A percentile compares a stretch with the other conserved stretches of the same genome.
phyloP scores from a whole-genome alignment of 2,113 vertebrate species.

The Terrapene triunguis region DNA sequence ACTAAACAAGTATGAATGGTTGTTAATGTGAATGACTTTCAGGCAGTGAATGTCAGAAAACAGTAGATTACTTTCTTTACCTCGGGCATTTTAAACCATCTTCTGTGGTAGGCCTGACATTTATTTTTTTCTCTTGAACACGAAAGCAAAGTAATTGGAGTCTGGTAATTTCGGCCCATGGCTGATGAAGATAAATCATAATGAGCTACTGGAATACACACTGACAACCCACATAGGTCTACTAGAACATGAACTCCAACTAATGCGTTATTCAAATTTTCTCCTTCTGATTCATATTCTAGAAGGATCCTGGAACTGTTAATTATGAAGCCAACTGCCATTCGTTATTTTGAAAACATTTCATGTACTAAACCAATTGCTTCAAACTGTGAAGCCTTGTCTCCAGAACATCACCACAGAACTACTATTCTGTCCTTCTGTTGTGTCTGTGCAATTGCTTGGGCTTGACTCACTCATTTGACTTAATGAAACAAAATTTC shows the following conservation, averaged over 20 bases:
- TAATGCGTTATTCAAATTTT: constrained; percentile 78
- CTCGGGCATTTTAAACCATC: constrained; percentile 80
- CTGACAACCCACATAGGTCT: constrained; percentile 76
- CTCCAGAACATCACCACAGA: background rate
- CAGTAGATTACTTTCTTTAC: constrained; percentile 86
- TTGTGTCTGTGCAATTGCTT: background rate
- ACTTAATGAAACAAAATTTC: accelerated
- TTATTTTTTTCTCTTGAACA: constrained; percentile 65
- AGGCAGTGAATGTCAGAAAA: constrained; percentile 81
- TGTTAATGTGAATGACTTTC: constrained; percentile 84
- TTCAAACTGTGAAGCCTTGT: constrained; percentile 19
- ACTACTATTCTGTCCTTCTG: background rate
- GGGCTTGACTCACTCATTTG: accelerated
- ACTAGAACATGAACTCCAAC: constrained; percentile 62
- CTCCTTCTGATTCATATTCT: constrained; percentile 72
- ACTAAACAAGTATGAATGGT: constrained; percentile 83
- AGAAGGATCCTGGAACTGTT: constrained; percentile 54
- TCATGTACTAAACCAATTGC: constrained; percentile 28
- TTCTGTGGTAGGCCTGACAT: constrained; percentile 77
- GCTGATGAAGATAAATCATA: constrained; percentile 85
- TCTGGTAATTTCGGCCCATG: constrained; percentile 82
- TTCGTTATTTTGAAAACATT: constrained; percentile 63
- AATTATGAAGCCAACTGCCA: constrained; percentile 54
- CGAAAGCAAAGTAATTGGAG: constrained; percentile 82
- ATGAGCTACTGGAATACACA: constrained; percentile 72